Evolutionary conservation across 2,888 invertebrate species (phyloP).

Genomic region (Allolobophora icterica): DNA sequence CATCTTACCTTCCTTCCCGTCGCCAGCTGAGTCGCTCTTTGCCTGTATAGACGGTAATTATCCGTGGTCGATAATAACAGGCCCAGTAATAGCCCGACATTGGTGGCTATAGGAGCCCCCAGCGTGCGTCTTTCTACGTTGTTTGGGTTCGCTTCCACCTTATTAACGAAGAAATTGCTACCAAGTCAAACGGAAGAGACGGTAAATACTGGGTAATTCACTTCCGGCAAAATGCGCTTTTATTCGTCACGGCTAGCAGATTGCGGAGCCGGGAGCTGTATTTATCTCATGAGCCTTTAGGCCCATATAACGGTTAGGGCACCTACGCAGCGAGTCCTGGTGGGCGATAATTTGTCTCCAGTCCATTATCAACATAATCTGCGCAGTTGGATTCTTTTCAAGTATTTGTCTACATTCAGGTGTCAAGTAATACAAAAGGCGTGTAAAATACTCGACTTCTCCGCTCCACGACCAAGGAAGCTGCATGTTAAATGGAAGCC

Average conservation of each 20-base stretch:
- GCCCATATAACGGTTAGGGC: neutral
- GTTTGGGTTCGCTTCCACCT: no score
- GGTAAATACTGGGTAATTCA: neutral
- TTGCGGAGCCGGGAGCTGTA: neutral
- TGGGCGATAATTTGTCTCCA: neutral
- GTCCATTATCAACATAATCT: neutral
- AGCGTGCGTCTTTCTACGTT: neutral
- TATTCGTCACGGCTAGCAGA: neutral
- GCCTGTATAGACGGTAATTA: neutral
- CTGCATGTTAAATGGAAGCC: no score
- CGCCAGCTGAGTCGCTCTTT: neutral
- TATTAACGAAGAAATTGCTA: constrained; percentile 7
- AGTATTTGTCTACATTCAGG: neutral
- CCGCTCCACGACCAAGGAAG: no score
- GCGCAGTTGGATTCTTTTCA: neutral
- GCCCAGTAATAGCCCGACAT: neutral
- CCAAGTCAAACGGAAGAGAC: constrained; percentile 17
- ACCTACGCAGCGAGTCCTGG: neutral
- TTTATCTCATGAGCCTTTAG: neutral
- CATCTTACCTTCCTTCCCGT: neutral
- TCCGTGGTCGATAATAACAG: neutral
- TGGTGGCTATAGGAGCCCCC: neutral
- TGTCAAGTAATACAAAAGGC: no score
- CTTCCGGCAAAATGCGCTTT: neutral
- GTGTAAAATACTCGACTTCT: no score